phyloP scores from a whole-genome alignment of 2,797 vertebrate species.

The Muscicapa comitata region DNA sequence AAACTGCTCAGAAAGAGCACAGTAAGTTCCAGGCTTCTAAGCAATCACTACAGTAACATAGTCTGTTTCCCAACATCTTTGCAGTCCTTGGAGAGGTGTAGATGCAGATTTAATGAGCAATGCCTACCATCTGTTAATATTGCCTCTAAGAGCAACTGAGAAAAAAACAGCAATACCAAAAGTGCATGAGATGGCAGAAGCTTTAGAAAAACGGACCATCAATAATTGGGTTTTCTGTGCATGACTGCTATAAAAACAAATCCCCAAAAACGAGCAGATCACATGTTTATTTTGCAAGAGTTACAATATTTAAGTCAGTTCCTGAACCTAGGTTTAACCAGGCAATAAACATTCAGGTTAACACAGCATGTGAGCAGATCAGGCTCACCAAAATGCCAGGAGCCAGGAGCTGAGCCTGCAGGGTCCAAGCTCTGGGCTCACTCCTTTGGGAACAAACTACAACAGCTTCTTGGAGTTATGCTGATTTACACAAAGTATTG shows the following conservation, averaged over 20 bases:
- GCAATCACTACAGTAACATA: conserved; percentile 33
- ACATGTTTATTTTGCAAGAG: neutral
- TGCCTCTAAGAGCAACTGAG: conserved; percentile 52
- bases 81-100: conserved; percentile 54
- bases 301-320: neutral
- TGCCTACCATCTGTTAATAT: conserved; percentile 69
- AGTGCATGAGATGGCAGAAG: conserved; percentile 20
- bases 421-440: neutral
- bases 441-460: neutral
- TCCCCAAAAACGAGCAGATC: neutral
- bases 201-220: neutral
- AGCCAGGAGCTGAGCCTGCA: neutral
- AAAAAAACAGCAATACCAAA: conserved; percentile 25
- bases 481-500: neutral
- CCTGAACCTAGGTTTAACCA: neutral
- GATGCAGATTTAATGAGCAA: conserved; percentile 70
- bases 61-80: conserved; percentile 61
- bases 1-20: neutral
- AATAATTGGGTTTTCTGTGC: neutral
- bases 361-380: neutral
- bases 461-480: neutral
- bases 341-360: neutral
- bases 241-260: neutral
- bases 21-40: conserved; percentile 37
- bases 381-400: neutral